Base-by-base conservation (phyloP, 2,797 vertebrate species). In the Syngnathus rostellatus region DNA sequence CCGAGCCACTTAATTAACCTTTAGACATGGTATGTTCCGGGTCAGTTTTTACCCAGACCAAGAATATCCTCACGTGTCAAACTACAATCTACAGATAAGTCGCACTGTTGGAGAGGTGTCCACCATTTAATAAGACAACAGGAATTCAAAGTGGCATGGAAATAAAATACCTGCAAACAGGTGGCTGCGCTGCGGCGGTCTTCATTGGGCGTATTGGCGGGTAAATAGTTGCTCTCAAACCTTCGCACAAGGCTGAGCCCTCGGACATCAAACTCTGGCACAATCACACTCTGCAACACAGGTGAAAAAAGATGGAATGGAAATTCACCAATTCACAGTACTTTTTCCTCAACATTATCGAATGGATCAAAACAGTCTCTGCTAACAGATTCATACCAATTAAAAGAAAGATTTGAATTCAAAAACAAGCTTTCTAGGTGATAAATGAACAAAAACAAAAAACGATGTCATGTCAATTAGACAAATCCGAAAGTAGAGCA, bases 171-270 rank as follows among this genome's bases (percentile, higher is more conserved):
- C 78, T 88, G 94, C 69, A 96, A 75, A 83, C 94, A 96, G 14
- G 92, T 93, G 64, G 93, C 94, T 3, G 92, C 89, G n/a, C 94
- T 94, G 41, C 91, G 88, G 17, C 94, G 92, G 83, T 99, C 97
- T 77, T 99, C 96, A 25, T 92, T 92, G 0, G 97, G 96, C 23
- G 86, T 87, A 78, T 99, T 99, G 51, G 96, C 95, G 25, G 93
- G 88, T 72, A 98, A 71, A 62, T 95, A 93, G 85, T 96, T 99
- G 78, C 93, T 98, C 62, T 98, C 95, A 77, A 97, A 97, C 74
- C 86, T 92, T 73, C 90, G 81, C 65, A 98, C 94, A 0, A 91
- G 88, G 76, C 75, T 94, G 0, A 84, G 80, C 16, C 80, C 89
- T 65, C 87, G 89, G 51, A 86, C 81, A 39, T 91, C 89, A 65